A percentile compares a stretch with the other conserved stretches of the same genome.
phyloP scores from a whole-genome alignment of 2,888 invertebrate genomes.

The Dexiosoma caninum region DNA sequence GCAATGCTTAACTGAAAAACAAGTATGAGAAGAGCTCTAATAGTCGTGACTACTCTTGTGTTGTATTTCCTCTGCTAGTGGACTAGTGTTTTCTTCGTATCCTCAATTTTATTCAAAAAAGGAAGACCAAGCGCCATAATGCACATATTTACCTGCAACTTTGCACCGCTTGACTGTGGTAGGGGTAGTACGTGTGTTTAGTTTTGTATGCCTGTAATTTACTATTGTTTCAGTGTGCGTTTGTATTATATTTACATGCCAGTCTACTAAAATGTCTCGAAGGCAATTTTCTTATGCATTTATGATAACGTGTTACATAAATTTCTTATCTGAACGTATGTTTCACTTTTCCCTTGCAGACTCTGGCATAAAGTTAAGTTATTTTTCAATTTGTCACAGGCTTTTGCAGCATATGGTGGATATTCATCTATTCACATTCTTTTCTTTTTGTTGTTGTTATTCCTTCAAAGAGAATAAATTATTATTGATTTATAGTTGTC shows the following conservation, averaged over 20 bases:
- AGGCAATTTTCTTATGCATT: constrained; percentile 59
- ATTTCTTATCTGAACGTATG: constrained; percentile 35
- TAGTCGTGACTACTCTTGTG: not conserved
- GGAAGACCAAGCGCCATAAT: not conserved
- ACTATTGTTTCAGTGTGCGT: not conserved
- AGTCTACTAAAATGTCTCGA: constrained; percentile 48
- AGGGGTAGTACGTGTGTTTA: not conserved
- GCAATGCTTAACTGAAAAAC: too few relatives aligned
- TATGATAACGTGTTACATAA: constrained; percentile 60
- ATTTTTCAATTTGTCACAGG: constrained; percentile 26
- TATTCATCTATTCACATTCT: too few relatives aligned
- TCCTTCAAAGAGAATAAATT: not conserved
- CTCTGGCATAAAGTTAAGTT: constrained; percentile 4
- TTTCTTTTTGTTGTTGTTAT: not conserved
- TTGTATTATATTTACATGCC: constrained; percentile 38
- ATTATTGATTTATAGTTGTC: constrained; percentile 7
- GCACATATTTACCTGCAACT: not conserved
- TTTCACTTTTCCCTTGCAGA: constrained; percentile 23
- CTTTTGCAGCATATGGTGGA: not conserved
- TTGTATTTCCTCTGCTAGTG: constrained; percentile 9
- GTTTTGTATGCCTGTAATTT: not conserved
- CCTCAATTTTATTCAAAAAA: constrained; percentile 10
- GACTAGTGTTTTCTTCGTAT: constrained; percentile 15
- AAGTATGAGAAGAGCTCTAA: too few relatives aligned
- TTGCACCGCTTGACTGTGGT: not conserved